Evolutionary conservation across 2,113 vertebrate genomes (phyloP).

Genomic region (Pitta sordida): DNA sequence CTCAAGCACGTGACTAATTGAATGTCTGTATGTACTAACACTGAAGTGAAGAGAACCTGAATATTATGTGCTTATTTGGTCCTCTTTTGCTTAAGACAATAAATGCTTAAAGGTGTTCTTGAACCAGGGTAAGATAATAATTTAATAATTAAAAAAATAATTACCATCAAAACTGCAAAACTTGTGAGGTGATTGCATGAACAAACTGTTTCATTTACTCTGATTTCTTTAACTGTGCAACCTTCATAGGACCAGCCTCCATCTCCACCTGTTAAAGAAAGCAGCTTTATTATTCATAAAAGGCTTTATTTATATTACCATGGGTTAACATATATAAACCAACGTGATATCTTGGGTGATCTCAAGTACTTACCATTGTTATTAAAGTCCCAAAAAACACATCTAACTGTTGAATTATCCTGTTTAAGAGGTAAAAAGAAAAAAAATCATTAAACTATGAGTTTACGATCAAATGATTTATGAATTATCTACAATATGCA

Average conservation of each 20-base stretch:
- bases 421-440: conserved; percentile 47
- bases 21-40: neutral
- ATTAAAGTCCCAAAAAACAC: conserved; percentile 87
- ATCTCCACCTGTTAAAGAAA: conserved; percentile 70
- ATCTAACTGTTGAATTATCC: conserved; percentile 73
- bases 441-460: neutral
- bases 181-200: conserved; percentile 92
- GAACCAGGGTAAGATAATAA: neutral
- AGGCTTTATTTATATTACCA: neutral
- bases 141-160: neutral
- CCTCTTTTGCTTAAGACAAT: neutral
- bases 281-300: neutral
- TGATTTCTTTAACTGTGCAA: conserved; percentile 77
- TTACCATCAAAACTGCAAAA: conserved; percentile 91
- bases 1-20: neutral
- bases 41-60: neutral
- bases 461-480: neutral
- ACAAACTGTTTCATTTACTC: conserved; percentile 79
- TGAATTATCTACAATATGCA: neutral
- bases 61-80: neutral
- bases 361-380: conserved; percentile 79
- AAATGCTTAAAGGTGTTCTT: neutral
- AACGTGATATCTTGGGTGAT: neutral
- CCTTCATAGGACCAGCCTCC: conserved; percentile 86
- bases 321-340: neutral